Evolutionary conservation across 2,888 invertebrate species (phyloP).

Genomic region (Caenorhabditis sp.): DNA sequence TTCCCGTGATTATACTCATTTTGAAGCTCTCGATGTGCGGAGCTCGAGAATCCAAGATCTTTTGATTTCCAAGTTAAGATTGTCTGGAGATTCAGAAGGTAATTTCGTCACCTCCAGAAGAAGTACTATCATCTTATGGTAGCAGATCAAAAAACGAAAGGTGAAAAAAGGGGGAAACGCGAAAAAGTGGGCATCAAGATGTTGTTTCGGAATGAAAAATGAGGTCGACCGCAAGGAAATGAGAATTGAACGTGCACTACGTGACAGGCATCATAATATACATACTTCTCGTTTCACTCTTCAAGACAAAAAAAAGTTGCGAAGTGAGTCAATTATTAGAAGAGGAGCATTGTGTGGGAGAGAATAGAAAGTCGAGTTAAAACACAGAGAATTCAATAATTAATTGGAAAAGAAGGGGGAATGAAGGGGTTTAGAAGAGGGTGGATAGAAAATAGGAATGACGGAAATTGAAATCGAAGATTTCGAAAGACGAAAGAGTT

Average conservation of each 20-base stretch:
- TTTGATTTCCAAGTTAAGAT: too few species aligned
- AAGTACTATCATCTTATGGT: neutral
- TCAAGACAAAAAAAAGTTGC: conserved; percentile 30
- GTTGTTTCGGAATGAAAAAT: conserved; percentile 42
- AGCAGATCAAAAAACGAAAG: conserved; percentile 18
- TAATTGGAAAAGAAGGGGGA: conserved; percentile 30
- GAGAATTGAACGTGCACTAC: conserved; percentile 32
- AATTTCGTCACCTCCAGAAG: too few species aligned
- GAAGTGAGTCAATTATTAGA: conserved; percentile 23
- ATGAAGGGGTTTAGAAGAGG: conserved; percentile 23
- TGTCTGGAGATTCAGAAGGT: too few species aligned
- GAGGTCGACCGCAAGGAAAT: conserved; percentile 30
- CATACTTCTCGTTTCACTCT: neutral
- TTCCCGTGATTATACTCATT: too few species aligned
- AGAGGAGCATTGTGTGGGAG: neutral
- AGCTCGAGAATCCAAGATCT: too few species aligned
- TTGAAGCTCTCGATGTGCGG: too few species aligned
- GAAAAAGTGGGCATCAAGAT: conserved; percentile 3
- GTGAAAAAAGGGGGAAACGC: neutral
- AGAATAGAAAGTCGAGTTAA: conserved; percentile 6
- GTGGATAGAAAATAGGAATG: conserved; percentile 12
- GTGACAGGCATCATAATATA: conserved; percentile 55
- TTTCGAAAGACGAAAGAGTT: neutral
- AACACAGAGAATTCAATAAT: conserved; percentile 38
- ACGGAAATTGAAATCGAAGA: conserved; percentile 47